Conservation (phyloP, 2,797 vertebrate genomes). For the Halcyon leucocephala region DNA sequence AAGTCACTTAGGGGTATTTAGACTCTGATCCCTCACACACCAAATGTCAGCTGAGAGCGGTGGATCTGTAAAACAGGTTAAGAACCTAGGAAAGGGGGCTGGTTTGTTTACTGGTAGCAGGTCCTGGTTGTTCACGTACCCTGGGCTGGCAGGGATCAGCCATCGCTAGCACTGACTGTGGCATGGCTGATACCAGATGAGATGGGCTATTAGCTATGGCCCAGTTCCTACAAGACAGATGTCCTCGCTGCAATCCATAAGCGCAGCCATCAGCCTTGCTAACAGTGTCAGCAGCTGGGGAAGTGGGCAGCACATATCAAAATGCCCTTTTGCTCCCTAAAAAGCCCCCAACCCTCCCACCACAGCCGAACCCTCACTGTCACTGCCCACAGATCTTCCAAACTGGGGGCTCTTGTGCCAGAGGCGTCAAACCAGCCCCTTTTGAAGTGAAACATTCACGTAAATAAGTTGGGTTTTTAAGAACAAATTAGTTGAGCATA, state of each 20-base stretch:
- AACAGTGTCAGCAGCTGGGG: neutral
- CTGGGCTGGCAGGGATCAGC: neutral
- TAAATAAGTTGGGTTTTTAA: constrained; percentile 3
- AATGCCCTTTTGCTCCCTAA: neutral
- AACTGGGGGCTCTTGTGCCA: neutral
- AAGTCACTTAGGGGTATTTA: neutral
- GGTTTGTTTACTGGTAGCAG: neutral
- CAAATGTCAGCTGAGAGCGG: neutral
- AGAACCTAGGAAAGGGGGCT: accelerated
- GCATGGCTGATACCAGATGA: neutral
- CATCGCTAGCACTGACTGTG: neutral
- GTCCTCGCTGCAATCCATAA: neutral
- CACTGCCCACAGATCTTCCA: neutral
- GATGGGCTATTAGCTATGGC: neutral
- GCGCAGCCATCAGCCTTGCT: neutral
- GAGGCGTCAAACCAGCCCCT: neutral
- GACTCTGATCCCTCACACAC: neutral
- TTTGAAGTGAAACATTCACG: neutral
- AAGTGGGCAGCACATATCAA: neutral
- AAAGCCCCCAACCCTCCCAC: neutral
- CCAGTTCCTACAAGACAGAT: neutral
- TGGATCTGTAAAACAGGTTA: neutral
- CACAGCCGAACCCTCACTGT: neutral
- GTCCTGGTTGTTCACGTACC: neutral
- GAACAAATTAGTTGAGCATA: constrained; percentile 51